Evolutionary conservation across 2,113 vertebrate species (phyloP), one percentile per base, ranked within the genome.

Genomic region (Ictalurus punctatus): DNA sequence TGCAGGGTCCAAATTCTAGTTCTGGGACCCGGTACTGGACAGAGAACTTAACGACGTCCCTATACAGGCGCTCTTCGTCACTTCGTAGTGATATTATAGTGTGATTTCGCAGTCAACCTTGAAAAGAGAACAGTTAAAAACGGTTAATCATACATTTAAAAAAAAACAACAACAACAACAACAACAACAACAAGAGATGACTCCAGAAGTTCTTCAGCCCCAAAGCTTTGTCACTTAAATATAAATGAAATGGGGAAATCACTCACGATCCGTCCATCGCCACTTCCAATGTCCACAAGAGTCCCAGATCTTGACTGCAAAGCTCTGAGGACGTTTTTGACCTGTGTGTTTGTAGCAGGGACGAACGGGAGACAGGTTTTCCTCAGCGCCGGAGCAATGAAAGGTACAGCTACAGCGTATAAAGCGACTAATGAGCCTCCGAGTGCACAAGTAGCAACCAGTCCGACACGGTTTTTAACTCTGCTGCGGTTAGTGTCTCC

Each of bases 261-360:
- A 98, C 98, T 97, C 94, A 99, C 98, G 90, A 99, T 93, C 13
- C 98, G 96, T 5, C 98, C 98, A 81, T 99, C 98, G 0, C 98
- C 98, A 0, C 98, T 99, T 1, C 98, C 98, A 0, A 99, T 94
- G 91, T 99, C 98, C 73, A 97, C 98, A 12, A 99, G 90, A 0
- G 93, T 91, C 44, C 98, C 98, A 0, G 93, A 95, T 73, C 98
- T 93, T 74, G 85, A n/a, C 0, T 85, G 92, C 56, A 99, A 25
- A 93, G 94, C 95, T 52, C 65, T 93, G 86, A 99, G 89, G 10
- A 99, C 97, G 0, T 98, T 98, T 44, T 95, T 92, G 8, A 99
- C 92, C 94, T 99, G 98, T 7, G 93, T 88, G 0, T 95, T 85
- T 10, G 98, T 99, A 0, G 98, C 98, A 5, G 98, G 98, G 2